Percentiles rank a stretch among this genome's conserved stretches.
Evolutionary conservation across 2,113 vertebrate genomes (phyloP).

Genomic region (Strigops habroptila): DNA sequence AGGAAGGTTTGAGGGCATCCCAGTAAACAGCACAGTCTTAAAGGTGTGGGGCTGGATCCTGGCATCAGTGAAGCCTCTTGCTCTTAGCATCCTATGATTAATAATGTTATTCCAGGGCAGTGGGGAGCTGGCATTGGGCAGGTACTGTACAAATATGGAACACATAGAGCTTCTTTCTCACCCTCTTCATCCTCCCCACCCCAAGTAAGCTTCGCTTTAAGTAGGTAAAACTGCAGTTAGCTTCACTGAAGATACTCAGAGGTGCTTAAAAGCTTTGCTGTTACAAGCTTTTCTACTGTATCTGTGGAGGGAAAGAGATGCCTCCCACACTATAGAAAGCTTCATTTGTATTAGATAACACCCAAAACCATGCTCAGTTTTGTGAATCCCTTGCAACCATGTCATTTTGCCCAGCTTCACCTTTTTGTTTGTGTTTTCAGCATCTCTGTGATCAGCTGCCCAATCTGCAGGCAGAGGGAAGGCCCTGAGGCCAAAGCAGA

Average conservation of each 20-base stretch:
- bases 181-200: neutral
- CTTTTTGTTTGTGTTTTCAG: conserved; percentile 11
- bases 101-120: neutral
- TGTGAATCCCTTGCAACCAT: neutral
- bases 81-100: neutral
- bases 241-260: neutral
- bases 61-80: neutral
- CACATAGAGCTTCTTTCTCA: neutral
- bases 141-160: neutral
- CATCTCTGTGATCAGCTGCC: neutral
- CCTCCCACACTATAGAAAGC: neutral
- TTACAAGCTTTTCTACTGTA: neutral
- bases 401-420: neutral
- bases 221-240: neutral
- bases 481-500: neutral
- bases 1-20: neutral
- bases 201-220: neutral
- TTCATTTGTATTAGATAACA: neutral
- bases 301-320: neutral
- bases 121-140: neutral
- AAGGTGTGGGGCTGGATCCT: neutral
- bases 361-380: neutral
- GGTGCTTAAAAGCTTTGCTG: neutral
- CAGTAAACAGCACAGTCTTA: neutral
- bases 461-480: neutral